Evolutionary conservation across 2,888 invertebrate genomes (phyloP).

Genomic region (Cerastis rubricosa): DNA sequence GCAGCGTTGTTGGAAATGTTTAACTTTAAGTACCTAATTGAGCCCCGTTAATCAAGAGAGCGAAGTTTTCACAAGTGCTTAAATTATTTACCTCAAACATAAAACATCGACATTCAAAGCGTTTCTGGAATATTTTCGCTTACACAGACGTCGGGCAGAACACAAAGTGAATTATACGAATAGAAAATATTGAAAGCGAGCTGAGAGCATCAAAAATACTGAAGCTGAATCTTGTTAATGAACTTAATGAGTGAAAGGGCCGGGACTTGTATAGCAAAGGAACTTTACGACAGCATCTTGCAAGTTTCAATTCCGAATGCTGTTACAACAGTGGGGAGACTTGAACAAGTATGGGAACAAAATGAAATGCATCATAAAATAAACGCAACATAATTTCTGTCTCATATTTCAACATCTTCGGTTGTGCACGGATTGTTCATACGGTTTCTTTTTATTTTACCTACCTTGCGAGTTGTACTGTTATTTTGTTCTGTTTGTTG

Average conservation of each 20-base stretch:
- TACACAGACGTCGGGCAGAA: slow-evolving; percentile 83
- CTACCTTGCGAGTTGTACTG: slow-evolving; percentile 55
- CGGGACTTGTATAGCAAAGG: slow-evolving; percentile 79
- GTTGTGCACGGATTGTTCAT: slow-evolving; percentile 52
- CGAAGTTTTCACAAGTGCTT: slow-evolving; percentile 88
- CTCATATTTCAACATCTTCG: slow-evolving; percentile 66
- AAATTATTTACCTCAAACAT: slow-evolving; percentile 89
- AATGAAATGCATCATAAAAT: slow-evolving; percentile 81
- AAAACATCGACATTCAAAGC: slow-evolving; percentile 88
- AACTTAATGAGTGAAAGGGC: slow-evolving; percentile 88
- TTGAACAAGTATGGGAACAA: slow-evolving; percentile 73
- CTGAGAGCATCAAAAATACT: slow-evolving; percentile 86
- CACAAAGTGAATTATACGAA: slow-evolving; percentile 85
- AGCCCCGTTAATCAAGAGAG: slow-evolving; percentile 88
- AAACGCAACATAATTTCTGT: slow-evolving; percentile 72
- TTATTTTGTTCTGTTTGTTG: slow-evolving; percentile 47
- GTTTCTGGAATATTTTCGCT: slow-evolving; percentile 87
- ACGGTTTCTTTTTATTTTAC: slow-evolving; percentile 52
- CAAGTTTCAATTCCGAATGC: slow-evolving; percentile 84
- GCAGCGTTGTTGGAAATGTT: slow-evolving; percentile 84
- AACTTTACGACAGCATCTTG: slow-evolving; percentile 82
- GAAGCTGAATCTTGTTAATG: slow-evolving; percentile 87
- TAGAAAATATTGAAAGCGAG: slow-evolving; percentile 86
- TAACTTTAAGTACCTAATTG: slow-evolving; percentile 87
- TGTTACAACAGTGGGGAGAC: slow-evolving; percentile 76